Conservation (phyloP, 2,888 invertebrate genomes). For the Drosophila fulvimacula region DNA sequence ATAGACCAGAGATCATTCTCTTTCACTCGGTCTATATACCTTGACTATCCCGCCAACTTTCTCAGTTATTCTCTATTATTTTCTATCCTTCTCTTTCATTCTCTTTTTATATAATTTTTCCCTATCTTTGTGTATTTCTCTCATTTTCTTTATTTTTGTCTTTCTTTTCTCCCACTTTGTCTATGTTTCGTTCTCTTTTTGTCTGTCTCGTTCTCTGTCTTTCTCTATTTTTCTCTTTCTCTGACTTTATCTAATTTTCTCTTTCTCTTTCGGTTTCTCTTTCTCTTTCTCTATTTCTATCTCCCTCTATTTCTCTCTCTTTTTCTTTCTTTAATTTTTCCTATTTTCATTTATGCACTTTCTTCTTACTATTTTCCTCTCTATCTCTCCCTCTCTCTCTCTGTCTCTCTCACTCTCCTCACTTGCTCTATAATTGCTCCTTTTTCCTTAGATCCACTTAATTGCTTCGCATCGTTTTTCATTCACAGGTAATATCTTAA, state of each 20-base stretch:
- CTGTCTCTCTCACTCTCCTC: background rate
- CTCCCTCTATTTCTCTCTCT: background rate
- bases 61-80: too few species aligned
- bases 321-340: background rate
- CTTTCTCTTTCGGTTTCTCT: background rate
- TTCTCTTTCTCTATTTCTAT: background rate
- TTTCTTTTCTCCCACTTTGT: too few species aligned
- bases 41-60: too few species aligned
- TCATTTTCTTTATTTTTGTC: too few species aligned
- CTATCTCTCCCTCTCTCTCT: background rate
- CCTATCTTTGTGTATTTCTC: too few species aligned
- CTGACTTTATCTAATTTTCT: background rate
- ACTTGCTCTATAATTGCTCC: background rate
- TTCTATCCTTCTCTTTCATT: too few species aligned
- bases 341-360: too few species aligned
- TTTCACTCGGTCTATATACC: too few species aligned
- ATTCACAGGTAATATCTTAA: conserved; percentile 1
- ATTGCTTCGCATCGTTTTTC: background rate
- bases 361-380: background rate
- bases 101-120: too few species aligned
- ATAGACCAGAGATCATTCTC: background rate
- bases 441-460: conserved; percentile 1
- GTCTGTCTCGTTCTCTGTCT: background rate
- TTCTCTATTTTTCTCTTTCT: background rate
- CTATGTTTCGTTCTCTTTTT: too few species aligned